Conservation (phyloP, 2,888 invertebrate genomes). For the Hirtodrosophila histrioides region DNA sequence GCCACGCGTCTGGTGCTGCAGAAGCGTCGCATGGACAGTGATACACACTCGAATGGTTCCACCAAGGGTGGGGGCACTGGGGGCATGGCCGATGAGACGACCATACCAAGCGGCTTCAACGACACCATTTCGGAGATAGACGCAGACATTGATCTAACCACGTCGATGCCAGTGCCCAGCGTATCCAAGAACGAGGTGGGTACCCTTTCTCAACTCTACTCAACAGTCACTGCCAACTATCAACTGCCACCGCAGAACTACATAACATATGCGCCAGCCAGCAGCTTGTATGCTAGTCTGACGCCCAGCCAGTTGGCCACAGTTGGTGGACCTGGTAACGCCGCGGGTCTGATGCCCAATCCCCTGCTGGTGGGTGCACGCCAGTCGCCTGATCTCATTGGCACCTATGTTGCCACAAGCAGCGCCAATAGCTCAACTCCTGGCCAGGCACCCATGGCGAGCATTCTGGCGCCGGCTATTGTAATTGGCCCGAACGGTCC, state of each 20-base stretch:
- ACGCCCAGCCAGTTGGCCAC: slow-evolving; percentile 71
- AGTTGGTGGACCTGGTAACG: slow-evolving; percentile 28
- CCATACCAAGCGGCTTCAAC: slow-evolving; percentile 91
- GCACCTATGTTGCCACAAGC: slow-evolving; percentile 74
- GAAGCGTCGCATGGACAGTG: slow-evolving; percentile 86
- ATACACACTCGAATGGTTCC: slow-evolving; percentile 85
- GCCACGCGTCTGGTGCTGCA: slow-evolving; percentile 89
- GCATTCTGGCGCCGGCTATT: slow-evolving; percentile 76
- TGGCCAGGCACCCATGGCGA: slow-evolving; percentile 47
- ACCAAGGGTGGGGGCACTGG: slow-evolving; percentile 84
- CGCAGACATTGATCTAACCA: slow-evolving; percentile 88
- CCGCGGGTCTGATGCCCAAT: slow-evolving; percentile 58
- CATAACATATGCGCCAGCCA: slow-evolving; percentile 82
- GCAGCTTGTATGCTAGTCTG: slow-evolving; percentile 82
- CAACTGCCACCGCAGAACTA: slow-evolving; percentile 76
- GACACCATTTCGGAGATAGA: slow-evolving; percentile 95
- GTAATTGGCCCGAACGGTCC: slow-evolving; percentile 73
- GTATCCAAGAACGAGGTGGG: slow-evolving; percentile 84
- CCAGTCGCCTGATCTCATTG: slow-evolving; percentile 83
- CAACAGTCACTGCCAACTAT: slow-evolving; percentile 18
- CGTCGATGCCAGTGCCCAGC: slow-evolving; percentile 86
- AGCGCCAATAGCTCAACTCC: slow-evolving; percentile 30
- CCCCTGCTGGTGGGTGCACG: slow-evolving; percentile 70
- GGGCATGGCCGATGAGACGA: slow-evolving; percentile 86
- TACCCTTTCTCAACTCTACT: slow-evolving; percentile 18